phyloP scores from a whole-genome alignment of 2,797 vertebrate species.

The Pipistrellus kuhlii region DNA sequence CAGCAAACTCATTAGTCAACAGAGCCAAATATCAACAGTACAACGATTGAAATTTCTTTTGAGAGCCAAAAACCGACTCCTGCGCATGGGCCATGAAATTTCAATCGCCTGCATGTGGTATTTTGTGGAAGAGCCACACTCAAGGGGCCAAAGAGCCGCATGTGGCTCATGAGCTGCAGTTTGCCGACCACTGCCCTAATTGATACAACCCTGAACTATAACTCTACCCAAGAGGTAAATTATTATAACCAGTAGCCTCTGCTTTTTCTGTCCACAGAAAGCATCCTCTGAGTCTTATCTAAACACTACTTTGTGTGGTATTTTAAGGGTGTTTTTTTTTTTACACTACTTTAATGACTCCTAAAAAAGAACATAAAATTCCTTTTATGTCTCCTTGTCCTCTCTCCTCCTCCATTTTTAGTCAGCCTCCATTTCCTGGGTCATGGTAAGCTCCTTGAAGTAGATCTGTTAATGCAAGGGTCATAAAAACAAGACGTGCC shows the following conservation, averaged over 20 bases:
- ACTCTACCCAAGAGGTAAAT: background rate
- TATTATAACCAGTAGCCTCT: background rate
- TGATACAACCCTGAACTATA: background rate
- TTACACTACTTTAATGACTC: conserved; percentile 82
- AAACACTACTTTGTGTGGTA: conserved; percentile 69
- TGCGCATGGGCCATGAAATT: no score
- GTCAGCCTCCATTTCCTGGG: conserved; percentile 84
- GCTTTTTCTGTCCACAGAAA: conserved; percentile 36
- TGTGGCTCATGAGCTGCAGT: no score
- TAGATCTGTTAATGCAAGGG: conserved; percentile 79
- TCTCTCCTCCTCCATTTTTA: conserved; percentile 77
- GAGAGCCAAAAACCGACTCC: no score
- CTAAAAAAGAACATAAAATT: conserved; percentile 85
- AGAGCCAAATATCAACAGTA: no score
- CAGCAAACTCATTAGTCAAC: no score
- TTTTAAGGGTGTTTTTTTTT: conserved; percentile 67
- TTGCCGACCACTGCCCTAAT: background rate
- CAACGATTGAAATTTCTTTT: no score
- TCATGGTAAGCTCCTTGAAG: conserved; percentile 82
- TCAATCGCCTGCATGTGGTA: no score
- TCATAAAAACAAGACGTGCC: conserved; percentile 82
- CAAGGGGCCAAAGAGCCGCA: no score
- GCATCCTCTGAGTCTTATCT: conserved; percentile 53
- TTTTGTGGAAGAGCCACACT: no score
- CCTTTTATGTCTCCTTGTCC: conserved; percentile 83